A percentile compares a stretch with the other conserved stretches of the same genome.
Evolutionary conservation across 2,888 invertebrate genomes (phyloP).

Genomic region (Drosophila austrosaltans): DNA sequence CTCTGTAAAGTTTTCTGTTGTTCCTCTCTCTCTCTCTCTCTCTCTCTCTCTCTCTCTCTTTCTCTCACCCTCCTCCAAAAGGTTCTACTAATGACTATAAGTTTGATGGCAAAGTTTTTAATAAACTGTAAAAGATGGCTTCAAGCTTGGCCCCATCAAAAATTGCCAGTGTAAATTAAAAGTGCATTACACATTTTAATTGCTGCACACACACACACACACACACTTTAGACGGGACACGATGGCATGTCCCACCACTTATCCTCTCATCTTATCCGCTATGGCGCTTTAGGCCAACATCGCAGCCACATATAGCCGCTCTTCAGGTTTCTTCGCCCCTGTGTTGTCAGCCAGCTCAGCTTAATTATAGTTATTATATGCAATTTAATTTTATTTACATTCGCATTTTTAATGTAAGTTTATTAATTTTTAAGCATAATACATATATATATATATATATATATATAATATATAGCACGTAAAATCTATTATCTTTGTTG

Average conservation of each 20-base stretch:
- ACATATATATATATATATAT: too few relatives aligned
- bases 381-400: conserved; percentile 42
- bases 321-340: conserved; percentile 10
- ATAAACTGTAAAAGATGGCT: conserved; percentile 5
- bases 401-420: conserved; percentile 22
- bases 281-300: neutral
- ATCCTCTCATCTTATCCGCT: neutral
- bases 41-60: too few relatives aligned
- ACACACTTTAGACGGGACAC: conserved; percentile 16
- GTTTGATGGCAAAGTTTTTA: conserved; percentile 1
- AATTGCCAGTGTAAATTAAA: conserved; percentile 45
- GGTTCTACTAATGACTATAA: neutral
- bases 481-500: conserved; percentile 20
- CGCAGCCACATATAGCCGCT: neutral
- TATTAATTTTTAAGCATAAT: conserved; percentile 31
- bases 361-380: conserved; percentile 43
- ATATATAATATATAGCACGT: conserved; percentile 2
- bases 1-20: too few relatives aligned
- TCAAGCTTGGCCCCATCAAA: neutral
- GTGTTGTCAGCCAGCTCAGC: neutral
- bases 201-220: conserved; percentile 15
- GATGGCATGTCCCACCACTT: neutral
- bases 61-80: neutral
- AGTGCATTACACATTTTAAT: conserved; percentile 50
- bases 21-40: too few relatives aligned